Evolutionary conservation across 2,888 invertebrate species (phyloP).

Genomic region (Poecilobothrus nobilitatus): DNA sequence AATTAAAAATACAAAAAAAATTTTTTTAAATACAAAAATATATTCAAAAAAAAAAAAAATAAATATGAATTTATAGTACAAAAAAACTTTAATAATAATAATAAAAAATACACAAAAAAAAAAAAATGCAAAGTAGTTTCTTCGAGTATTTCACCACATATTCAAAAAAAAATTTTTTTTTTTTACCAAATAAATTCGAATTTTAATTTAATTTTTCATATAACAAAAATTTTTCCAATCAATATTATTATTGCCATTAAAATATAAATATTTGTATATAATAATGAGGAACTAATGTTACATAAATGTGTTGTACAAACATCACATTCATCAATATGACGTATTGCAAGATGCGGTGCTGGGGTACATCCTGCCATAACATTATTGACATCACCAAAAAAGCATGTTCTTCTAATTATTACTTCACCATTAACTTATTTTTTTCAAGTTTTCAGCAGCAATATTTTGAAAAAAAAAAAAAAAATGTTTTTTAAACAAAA

Average conservation of each 20-base stretch:
- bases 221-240: too few species aligned
- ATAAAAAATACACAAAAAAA: too few species aligned
- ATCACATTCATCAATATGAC: constrained; percentile 28
- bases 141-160: too few species aligned
- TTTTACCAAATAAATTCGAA: too few species aligned
- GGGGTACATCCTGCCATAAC: constrained; percentile 32
- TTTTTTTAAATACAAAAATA: too few species aligned
- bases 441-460: background rate
- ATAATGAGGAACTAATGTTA: constrained; percentile 22
- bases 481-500: background rate
- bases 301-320: constrained; percentile 31
- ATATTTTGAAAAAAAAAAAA: background rate
- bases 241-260: background rate
- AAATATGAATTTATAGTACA: too few species aligned
- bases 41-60: too few species aligned
- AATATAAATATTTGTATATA: background rate
- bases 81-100: too few species aligned
- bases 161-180: too few species aligned
- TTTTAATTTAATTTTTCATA: too few species aligned
- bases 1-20: too few species aligned
- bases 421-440: constrained; percentile 27
- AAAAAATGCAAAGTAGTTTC: too few species aligned
- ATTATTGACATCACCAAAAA: constrained; percentile 34
- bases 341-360: constrained; percentile 32
- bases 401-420: constrained; percentile 32